A percentile compares a stretch with the other conserved stretches of the same genome.
These are phyloP conservation scores for Drosophila orena DNA, from an alignment of 1,140 invertebrate species.

Conservation along the genomic window DNA sequence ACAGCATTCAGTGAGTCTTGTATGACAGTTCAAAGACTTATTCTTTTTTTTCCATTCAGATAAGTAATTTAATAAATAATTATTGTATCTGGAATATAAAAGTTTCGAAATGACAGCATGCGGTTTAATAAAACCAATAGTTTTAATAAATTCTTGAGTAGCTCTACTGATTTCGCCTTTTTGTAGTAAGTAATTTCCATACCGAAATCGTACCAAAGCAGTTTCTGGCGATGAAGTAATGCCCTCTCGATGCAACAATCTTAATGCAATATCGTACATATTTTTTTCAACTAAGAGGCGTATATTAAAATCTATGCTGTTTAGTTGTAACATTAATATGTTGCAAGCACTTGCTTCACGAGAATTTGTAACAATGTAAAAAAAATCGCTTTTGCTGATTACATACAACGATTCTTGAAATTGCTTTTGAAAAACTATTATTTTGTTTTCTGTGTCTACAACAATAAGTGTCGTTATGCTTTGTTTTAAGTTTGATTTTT, in stretches of 20 bases:
- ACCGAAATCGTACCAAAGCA: slow-evolving; percentile 41
- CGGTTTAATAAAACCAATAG: slow-evolving; percentile 58
- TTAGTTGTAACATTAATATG: slow-evolving; percentile 35
- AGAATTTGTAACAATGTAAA: slow-evolving; percentile 41
- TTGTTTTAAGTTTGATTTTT: not conserved
- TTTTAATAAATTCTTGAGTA: slow-evolving; percentile 51
- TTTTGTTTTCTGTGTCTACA: slow-evolving; percentile 61
- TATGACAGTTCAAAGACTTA: slow-evolving; percentile 11
- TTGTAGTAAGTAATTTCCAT: slow-evolving; percentile 60
- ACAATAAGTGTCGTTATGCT: slow-evolving; percentile 26
- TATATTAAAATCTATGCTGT: slow-evolving; percentile 30
- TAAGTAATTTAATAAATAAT: slow-evolving; percentile 50
- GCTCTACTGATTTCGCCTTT: slow-evolving; percentile 39
- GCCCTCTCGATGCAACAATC: slow-evolving; percentile 41
- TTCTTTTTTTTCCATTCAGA: slow-evolving; percentile 27
- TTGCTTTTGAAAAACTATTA: slow-evolving; percentile 57
- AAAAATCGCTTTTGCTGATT: slow-evolving; percentile 8
- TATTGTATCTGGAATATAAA: slow-evolving; percentile 45
- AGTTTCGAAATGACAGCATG: slow-evolving; percentile 63
- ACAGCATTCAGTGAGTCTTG: slow-evolving; percentile 45
- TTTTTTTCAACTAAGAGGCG: slow-evolving; percentile 32
- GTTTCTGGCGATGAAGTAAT: slow-evolving; percentile 10
- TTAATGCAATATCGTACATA: slow-evolving; percentile 56
- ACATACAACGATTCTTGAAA: slow-evolving; percentile 43
- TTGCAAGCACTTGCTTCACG: not conserved